Evolutionary conservation across 2,797 vertebrate genomes (phyloP).

Genomic region (Zonotrichia albicollis): DNA sequence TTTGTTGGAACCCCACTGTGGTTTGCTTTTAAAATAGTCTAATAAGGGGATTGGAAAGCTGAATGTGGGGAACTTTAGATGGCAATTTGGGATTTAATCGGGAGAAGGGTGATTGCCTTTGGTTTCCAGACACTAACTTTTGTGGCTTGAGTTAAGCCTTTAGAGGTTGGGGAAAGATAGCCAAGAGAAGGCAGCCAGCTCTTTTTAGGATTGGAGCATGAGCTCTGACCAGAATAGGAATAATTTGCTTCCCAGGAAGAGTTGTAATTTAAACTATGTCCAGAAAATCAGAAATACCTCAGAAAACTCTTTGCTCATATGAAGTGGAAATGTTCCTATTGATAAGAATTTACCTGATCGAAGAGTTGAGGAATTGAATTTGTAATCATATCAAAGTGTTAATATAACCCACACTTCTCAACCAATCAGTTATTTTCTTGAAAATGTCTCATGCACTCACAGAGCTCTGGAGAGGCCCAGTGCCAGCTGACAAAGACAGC

Average conservation of each 20-base stretch:
- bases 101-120: slow-evolving; percentile 66
- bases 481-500: slow-evolving; percentile 5
- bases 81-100: slow-evolving; percentile 58
- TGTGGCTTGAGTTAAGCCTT: slow-evolving; percentile 61
- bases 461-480: background rate
- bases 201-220: slow-evolving; percentile 44
- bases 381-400: background rate
- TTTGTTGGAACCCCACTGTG: slow-evolving; percentile 59
- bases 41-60: slow-evolving; percentile 68
- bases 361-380: background rate
- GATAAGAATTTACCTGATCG: background rate
- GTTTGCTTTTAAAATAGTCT: slow-evolving; percentile 57
- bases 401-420: background rate
- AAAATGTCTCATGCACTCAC: background rate
- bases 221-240: slow-evolving; percentile 51
- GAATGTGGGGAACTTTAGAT: slow-evolving; percentile 60
- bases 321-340: slow-evolving; percentile 22
- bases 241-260: slow-evolving; percentile 45
- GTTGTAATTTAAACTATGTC: background rate
- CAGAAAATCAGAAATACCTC: slow-evolving; percentile 4
- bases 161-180: slow-evolving; percentile 47
- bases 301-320: background rate
- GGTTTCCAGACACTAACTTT: slow-evolving; percentile 64
- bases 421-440: background rate
- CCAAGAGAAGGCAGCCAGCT: slow-evolving; percentile 47